Conservation (phyloP, 2,888 invertebrate species). For the Erebia ligea region DNA sequence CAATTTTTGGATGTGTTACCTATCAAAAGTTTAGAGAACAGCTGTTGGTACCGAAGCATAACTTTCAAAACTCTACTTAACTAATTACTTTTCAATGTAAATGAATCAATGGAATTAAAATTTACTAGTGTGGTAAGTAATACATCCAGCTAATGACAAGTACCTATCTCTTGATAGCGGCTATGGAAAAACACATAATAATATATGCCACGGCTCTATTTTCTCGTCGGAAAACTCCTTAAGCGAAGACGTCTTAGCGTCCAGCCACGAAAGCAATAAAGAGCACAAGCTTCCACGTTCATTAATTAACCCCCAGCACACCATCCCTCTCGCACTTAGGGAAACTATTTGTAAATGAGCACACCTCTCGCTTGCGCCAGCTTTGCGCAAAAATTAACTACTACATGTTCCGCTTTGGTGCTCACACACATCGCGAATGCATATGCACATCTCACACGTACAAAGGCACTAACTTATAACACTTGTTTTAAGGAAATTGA, state of each 20-base stretch:
- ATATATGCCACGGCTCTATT: conserved; percentile 61
- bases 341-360: conserved; percentile 80
- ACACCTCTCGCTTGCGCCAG: conserved; percentile 72
- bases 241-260: conserved; percentile 79
- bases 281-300: conserved; percentile 84
- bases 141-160: not conserved
- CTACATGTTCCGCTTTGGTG: conserved; percentile 74
- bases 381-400: conserved; percentile 85
- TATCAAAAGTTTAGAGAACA: too few relatives aligned
- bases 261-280: conserved; percentile 83
- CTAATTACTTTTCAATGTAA: not conserved
- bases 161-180: conserved; percentile 36
- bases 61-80: too few relatives aligned
- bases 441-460: conserved; percentile 67
- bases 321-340: conserved; percentile 68
- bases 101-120: not conserved
- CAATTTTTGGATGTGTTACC: too few relatives aligned
- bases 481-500: conserved; percentile 56
- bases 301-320: conserved; percentile 80
- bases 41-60: too few relatives aligned
- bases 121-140: not conserved
- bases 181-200: conserved; percentile 57
- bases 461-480: conserved; percentile 54
- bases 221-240: conserved; percentile 78
- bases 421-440: conserved; percentile 72